Evolutionary conservation across 2,113 vertebrate species (phyloP), one percentile per base, ranked within the genome.

Genomic region (Riparia riparia): DNA sequence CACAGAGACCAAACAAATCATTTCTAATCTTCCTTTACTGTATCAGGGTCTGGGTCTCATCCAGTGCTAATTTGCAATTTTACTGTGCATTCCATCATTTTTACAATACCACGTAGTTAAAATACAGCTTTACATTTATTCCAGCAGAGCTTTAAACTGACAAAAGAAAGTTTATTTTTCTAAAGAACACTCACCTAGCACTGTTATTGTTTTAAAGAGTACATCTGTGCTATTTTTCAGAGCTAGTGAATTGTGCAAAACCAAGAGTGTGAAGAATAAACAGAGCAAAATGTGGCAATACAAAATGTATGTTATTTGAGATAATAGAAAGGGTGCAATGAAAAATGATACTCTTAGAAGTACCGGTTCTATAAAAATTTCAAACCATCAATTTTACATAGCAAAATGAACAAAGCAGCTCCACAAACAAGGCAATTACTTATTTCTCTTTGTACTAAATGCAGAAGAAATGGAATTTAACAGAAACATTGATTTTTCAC

Each of bases 1-100:
- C 80, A 63, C 7, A 78, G 95, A 95, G 96, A 94, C 72, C 44
- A 94, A 97, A 95, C 91, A 97, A 96, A 97, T 96, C 1, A 96
- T 89, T 93, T 92, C 91, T 85, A 77, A 95, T 97, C 82, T 95
- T 69, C 63, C 82, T 91, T 63, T 68, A 82, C 73, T 77, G 28
- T 86, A 95, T 61, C 94, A 91, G 47, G 45, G 87, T 18, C 95
- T 97, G 91, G 73, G 87, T 71, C 92, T 86, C 54, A 96, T 92
- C 94, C 95, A 95, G 65, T 21, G 56, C 78, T 87, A 94, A 97
- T 95, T 78, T 94, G 72, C 54, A 89, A 54, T 90, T 97, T 95
- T 87, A 79, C 84, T 83, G 42, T 2, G 16, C 77, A 83, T 82
- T 91, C 80, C 80, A 94, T 97, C 77, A 89, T 87, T 89, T 85